Evolutionary conservation across 2,113 vertebrate species (phyloP).

Genomic region (Camelus bactrianus): DNA sequence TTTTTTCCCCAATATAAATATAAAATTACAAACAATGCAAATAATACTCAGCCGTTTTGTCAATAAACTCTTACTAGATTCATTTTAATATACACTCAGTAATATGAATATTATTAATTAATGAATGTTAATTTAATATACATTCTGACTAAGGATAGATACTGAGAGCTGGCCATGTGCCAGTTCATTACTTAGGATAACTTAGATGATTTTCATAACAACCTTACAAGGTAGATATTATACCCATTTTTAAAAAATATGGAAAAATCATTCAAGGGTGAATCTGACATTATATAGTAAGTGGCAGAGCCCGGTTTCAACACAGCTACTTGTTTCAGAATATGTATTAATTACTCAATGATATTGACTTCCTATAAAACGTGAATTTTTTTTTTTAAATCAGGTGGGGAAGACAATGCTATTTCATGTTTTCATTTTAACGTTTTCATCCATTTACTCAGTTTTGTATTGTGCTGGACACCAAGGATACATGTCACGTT

Average conservation of each 20-base stretch:
- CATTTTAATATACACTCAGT: not conserved
- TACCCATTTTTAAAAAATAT: not conserved
- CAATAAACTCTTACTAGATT: not conserved
- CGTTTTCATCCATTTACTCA: not conserved
- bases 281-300: not conserved
- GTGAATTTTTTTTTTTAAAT: not conserved
- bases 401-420: not conserved
- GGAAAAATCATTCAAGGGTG: not conserved
- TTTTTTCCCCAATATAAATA: not conserved
- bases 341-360: not conserved
- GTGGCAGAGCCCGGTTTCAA: not conserved
- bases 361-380: not conserved
- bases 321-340: not conserved
- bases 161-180: not conserved
- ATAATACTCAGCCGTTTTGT: not conserved
- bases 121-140: not conserved
- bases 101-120: not conserved
- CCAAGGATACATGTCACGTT: not conserved
- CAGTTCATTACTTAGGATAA: not conserved
- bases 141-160: not conserved
- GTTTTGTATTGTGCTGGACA: not conserved
- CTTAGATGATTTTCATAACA: not conserved
- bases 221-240: not conserved
- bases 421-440: not conserved
- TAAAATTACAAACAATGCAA: not conserved